Evolutionary conservation across 23 tunicate genomes (phyloP), one percentile per base, ranked within the genome.

Genomic region (Trididemnum clinides): DNA sequence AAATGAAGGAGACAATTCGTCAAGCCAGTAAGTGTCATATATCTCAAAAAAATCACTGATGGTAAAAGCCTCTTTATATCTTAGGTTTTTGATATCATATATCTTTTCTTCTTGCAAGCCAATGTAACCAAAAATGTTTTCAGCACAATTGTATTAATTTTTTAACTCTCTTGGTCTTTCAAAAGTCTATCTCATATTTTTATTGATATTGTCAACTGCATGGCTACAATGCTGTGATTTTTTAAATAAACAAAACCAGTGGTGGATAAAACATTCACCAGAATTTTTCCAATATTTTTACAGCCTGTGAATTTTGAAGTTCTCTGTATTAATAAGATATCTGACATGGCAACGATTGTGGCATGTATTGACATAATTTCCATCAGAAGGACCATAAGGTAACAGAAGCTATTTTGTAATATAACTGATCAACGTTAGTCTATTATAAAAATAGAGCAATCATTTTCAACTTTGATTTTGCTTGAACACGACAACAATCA

Each of bases 51-150:
- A 34, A 28, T 80, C 87, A 49, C 76, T 70, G 27, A 72, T 77
- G 33, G 82, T 71, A 62, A 71, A 88, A 10, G 81, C 81, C 44
- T 88, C 92, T 82, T 88, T 88, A 64, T 81, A 88, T 33, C 84
- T 87, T 1, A 37, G 23, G 0, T 85, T 78, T 27, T 74, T 35
- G 10, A 54, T 30, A 23, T 83, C 83, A 33, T 84, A 64, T 1
- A 50, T 22, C 74, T 74, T 57, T 74, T 85, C 89, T 19, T 72
- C 81, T 38, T 39, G 33, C 22, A 75, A 7, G 28, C 73, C 82
- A 74, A 85, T 71, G 27, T 73, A 85, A 0, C 89, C 89, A 35
- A 74, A 85, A 0, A 44, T 39, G 3, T 21, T 21, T 3, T 33
- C n/a, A 63, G 63, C 75, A 37, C 34, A 33, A 6, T 74, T 0